Base-by-base conservation (phyloP, 2,888 invertebrate genomes). In the Drosophila anomelani region DNA sequence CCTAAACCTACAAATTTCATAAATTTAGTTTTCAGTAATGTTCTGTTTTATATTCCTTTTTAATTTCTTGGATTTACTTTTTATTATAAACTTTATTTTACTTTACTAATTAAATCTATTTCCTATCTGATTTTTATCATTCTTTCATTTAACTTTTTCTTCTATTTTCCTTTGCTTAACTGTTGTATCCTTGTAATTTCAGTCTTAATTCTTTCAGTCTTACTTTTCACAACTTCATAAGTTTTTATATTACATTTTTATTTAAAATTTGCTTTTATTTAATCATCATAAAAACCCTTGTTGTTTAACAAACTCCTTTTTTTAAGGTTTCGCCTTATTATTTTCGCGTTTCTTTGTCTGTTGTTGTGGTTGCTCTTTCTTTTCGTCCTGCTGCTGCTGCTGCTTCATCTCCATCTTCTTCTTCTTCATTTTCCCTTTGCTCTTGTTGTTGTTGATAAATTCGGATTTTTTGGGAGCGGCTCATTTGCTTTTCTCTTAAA, bases 401-500 rank as follows among this genome's bases (percentile, higher is more conserved):
- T 51, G 51, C 34, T 51, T 15, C 51, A 36, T 23, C 51, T 54
- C 26, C 43, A 13, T 36, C 53, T 46, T 49, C 54, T 58, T 44
- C 58, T 55, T 62, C 41, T 67, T 68, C 39, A 71, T 58, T 49
- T 61, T 67, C 47, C 29, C 44, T 46, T 61, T 63, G 49, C 56
- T 74, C 56, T 56, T 56, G 51, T 38, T 79, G 73, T 83, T 87
- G 70, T 82, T 85, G 85, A 76, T 83, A 85, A 81, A 72, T 76
- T 79, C 72, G 62, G 64, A 70, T 66, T 70, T 85, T 85, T 85
- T 78, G 86, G 85, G 85, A 85, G 85, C 85, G 85, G 85, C 78
- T 80, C 71, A 73, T 74, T 74, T 78, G 67, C 46, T 75, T 71
- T 84, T 78, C 86, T 81, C 81, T 80, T 79, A 68, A 75, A 47